Conservation (phyloP, 2,888 invertebrate species). For the Macrophya alboannulata region DNA sequence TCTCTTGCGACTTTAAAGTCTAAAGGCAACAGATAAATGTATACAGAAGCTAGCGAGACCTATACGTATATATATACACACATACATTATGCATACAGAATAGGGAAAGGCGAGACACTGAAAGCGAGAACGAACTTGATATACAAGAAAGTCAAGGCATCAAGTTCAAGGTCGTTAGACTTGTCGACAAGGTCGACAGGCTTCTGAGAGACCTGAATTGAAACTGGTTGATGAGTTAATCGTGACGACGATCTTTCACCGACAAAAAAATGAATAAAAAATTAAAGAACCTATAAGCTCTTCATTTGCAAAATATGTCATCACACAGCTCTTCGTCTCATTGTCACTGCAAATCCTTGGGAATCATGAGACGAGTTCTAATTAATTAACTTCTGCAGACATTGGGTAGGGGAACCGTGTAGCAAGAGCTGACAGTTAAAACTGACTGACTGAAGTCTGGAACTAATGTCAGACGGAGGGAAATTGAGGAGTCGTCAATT, state of each 20-base stretch:
- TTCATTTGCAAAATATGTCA: neutral
- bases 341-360: neutral
- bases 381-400: neutral
- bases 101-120: conserved; percentile 9
- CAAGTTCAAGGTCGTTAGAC: conserved; percentile 24
- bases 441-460: conserved; percentile 1
- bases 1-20: neutral
- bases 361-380: neutral
- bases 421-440: conserved; percentile 12
- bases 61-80: neutral
- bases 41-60: neutral
- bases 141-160: neutral
- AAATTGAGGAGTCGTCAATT: conserved; percentile 36
- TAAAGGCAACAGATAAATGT: neutral
- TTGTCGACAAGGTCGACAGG: neutral
- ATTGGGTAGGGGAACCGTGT: neutral
- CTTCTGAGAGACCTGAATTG: neutral
- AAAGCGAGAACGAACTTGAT: conserved; percentile 13
- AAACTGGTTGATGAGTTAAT: neutral
- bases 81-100: conserved; percentile 37
- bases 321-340: neutral
- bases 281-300: too few relatives aligned
- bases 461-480: neutral
- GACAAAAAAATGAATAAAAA: too few relatives aligned
- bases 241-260: neutral